Base-by-base conservation (phyloP, 2,888 invertebrate species). In the Dimorphilus gyrociliatus region DNA sequence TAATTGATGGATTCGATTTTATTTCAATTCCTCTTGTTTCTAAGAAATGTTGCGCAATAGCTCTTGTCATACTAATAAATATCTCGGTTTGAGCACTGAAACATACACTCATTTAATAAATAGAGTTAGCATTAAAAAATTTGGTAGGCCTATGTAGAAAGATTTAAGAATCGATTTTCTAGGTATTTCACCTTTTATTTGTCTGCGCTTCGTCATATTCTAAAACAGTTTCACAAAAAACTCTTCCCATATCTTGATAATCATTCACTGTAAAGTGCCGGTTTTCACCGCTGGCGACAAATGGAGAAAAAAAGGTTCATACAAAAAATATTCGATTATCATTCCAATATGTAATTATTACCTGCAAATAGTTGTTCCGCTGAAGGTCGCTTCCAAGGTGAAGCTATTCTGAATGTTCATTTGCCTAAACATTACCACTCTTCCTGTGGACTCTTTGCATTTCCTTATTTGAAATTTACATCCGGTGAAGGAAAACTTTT, bases 371-470 rank as follows among this genome's bases (percentile, higher is more conserved):
- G 49, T 48, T 1, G 60, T 53, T 4, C 61, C 61, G 40, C 55
- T 54, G 40, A 61, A 60, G 2, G 59, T 56, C 1, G 60, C 58
- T 34, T 60, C 60, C 39, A 60, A 44, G 2, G 60, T 60, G 37
- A 58, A 60, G 34, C 58, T 58, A 40, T 60, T 55, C 29, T 38
- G 40, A 17, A 60, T 51, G 18, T 45, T 45, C 46, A 59, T 44
- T 39, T 61, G 60, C 10, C 53, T 33, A 53, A 52, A 60, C 55
- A 60, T 57, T 7, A 60, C 60, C 4, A 60, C 60, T 1, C 60
- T 45, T 1, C 60, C 60, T 1, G 60, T 60, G 0, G 60, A 48
- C 38, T 60, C 58, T 39, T 60, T 60, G 36, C 59, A 57, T 21
- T 46, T 40, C 19, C 48, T 42, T 27, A 60, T 55, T 34, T 51